These are phyloP conservation scores for Sinocyclocheilus grahami DNA, from an alignment of 2,113 vertebrate genomes.

Conservation along the genomic window DNA sequence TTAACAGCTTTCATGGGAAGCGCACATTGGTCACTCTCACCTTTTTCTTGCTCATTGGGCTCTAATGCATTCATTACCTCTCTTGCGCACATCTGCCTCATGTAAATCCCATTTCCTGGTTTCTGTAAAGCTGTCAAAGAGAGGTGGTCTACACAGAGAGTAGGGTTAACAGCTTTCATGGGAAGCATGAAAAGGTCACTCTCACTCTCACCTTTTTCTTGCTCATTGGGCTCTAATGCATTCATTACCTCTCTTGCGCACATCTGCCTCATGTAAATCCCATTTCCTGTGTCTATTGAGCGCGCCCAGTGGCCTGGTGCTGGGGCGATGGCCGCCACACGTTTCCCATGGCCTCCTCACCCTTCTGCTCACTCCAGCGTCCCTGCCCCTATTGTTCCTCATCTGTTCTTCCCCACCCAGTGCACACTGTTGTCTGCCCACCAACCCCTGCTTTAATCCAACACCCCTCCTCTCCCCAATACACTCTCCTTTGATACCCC, in stretches of 20 bases:
- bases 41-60: constrained; percentile 44
- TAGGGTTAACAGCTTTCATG: constrained; percentile 28
- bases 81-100: constrained; percentile 55
- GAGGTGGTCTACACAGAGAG: constrained; percentile 24
- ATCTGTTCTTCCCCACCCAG: constrained; percentile 52
- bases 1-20: constrained; percentile 35
- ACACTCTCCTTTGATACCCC: constrained; percentile 58
- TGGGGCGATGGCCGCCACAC: constrained; percentile 41
- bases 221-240: constrained; percentile 50
- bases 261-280: constrained; percentile 58
- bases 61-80: constrained; percentile 55
- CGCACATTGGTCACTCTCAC: constrained; percentile 32
- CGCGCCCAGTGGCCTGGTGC: constrained; percentile 44
- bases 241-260: constrained; percentile 54
- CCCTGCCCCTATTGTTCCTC: constrained; percentile 54
- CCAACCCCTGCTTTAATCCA: constrained; percentile 52
- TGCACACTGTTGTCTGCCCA: constrained; percentile 50
- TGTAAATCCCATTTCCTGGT: constrained; percentile 60
- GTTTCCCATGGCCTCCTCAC: constrained; percentile 60
- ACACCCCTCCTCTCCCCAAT: constrained; percentile 39
- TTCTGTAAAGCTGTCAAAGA: constrained; percentile 17
- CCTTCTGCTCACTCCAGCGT: constrained; percentile 50
- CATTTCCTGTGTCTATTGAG: constrained; percentile 58
- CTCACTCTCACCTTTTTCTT: constrained; percentile 32
- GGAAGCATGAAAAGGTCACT: no score